Percentiles rank a stretch among this genome's conserved stretches.
Conservation (phyloP, 2,888 invertebrate species). For the Protula sp. region DNA sequence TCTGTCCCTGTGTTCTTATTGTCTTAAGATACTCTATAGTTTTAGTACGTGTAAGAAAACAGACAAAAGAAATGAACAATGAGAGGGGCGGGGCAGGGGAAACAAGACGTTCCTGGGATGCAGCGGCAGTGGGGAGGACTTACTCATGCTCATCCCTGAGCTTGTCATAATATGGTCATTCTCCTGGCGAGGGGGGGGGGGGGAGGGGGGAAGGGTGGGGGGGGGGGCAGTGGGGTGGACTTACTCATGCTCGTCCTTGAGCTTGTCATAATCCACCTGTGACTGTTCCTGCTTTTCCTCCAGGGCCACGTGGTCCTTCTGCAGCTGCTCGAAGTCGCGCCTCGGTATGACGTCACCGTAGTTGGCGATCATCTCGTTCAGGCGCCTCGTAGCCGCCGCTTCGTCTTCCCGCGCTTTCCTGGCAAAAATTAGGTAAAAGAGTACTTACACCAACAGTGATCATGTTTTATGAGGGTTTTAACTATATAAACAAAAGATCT, state of each 20-base stretch:
- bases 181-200: no score
- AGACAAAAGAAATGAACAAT: no score
- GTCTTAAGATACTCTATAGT: no score
- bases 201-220: no score
- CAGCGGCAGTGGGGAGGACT: no score
- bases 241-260: constrained; percentile 49
- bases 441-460: not conserved
- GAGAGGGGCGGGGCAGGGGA: no score
- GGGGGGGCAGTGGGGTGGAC: no score
- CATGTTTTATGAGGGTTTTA: no score
- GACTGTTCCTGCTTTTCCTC: constrained; percentile 30
- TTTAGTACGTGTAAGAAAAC: no score
- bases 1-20: no score
- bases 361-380: constrained; percentile 51
- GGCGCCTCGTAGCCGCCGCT: constrained; percentile 36
- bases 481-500: not conserved
- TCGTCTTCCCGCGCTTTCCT: constrained; percentile 51
- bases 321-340: constrained; percentile 46
- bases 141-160: constrained; percentile 49
- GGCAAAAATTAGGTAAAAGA: no score
- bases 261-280: constrained; percentile 35
- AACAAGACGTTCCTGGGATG: no score
- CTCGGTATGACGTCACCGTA: constrained; percentile 53
- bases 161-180: constrained; percentile 39
- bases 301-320: constrained; percentile 37